Base-by-base conservation (phyloP, 2,113 vertebrate species). In the Entosphenus tridentatus region DNA sequence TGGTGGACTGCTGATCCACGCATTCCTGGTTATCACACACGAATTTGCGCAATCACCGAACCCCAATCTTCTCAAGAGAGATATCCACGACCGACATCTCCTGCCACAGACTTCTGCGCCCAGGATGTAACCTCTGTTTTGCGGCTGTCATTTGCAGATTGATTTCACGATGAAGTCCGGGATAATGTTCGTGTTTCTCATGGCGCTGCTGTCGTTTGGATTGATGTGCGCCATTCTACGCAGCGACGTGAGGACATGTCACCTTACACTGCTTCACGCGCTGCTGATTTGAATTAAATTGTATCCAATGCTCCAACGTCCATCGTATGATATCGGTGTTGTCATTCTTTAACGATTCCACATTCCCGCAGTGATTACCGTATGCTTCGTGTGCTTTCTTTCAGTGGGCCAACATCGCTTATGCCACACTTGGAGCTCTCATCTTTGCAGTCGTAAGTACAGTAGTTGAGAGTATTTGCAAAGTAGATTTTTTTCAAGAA, bases 391-490 rank as follows among this genome's bases (percentile, higher is more conserved):
- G 39, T 39, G 39, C 39, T 39, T 39, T 39, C 39, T 39, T 72
- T 67, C 79, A 85, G 85, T 85, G 79, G 77, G 4, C 81, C 18
- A 72, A 82, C 74, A 79, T 84, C 67, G 0, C 75, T 3, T 85
- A 84, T 57, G 79, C 82, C 56, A 80, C 74, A 9, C 72, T 86
- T 54, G 82, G 81, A 73, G 84, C 83, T 5, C 6, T 82, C 69
- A 0, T 86, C 70, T 89, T 89, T 76, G 84, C 83, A 67, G 11
- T 82, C 11, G 83, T 86, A 77, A 84, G 86, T 82, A 75, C 55
- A 56, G 14, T 65, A 8, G 14, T n/a, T 39, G 39, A 39, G 39
- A 39, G 39, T 39, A 39, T 39, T 39, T 39, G 39, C 39, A 39
- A 39, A 39, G 39, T 39, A 39, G 6, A 3, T 39, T 39, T 39